Base-by-base conservation (phyloP, 2,797 vertebrate species). In the Rachycentron canadum region DNA sequence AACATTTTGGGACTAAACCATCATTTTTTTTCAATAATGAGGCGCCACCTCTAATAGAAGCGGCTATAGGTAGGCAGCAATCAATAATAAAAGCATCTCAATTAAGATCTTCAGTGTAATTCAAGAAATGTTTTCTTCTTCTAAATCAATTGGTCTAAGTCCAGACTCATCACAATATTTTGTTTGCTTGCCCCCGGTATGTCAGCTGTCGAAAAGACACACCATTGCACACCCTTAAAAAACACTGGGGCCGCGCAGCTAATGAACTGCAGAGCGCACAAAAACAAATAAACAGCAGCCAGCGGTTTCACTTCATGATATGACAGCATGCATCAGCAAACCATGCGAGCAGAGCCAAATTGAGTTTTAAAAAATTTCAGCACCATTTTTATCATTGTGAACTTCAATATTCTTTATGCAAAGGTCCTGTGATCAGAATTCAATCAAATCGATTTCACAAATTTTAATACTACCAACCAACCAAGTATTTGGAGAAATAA, bases 251-350 rank as follows among this genome's bases (percentile, higher is more conserved):
- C 38, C 73, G 63, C 70, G 38, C 14, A 58, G 45, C n/a, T 21
- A 43, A 38, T 57, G 40, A 77, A 76, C 50, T 68, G 69, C 68
- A 34, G 73, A 78, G 62, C 7, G 0, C 36, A 12, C 30, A n/a
- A 82, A 59, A 82, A 70, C 63, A 78, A 82, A 89, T 69, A 83
- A 71, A 73, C 78, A 78, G 47, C 62, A 78, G 59, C 43, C 57
- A n/a, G 60, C 64, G 49, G 26, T 64, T 81, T 76, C 12, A 41
- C 19, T 58, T 81, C 43, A 80, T 79, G 63, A 82, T 63, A 75
- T 45, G 63, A 69, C 62, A 47, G 79, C 69, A 65, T 41, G 68
- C 8, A n/a, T 69, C 64, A 63, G 75, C 55, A 55, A 73, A 69
- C 41, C 49, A 43, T 45, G 5, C 3, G 4, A 50, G 53, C 41